Conservation (phyloP, 1,140 invertebrate genomes). For the Bombus haemorrhoidalis region DNA sequence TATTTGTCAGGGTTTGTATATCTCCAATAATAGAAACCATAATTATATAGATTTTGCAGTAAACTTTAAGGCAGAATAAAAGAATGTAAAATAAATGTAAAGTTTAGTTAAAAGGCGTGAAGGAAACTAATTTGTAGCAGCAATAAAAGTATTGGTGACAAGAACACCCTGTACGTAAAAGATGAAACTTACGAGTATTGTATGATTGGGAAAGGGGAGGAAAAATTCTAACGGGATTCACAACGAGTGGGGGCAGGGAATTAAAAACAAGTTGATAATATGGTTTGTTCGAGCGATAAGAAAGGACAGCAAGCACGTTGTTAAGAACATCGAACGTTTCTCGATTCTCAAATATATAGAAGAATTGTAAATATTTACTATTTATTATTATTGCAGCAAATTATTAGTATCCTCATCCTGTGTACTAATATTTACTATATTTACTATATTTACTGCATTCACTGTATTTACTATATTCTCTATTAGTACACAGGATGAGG, state of each 20-base stretch:
- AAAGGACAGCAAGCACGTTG: constrained; percentile 33
- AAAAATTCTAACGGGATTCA: constrained; percentile 45
- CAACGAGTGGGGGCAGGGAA: constrained; percentile 14
- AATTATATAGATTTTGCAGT: neutral
- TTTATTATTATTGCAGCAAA: too few relatives aligned
- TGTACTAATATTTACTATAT: too few relatives aligned
- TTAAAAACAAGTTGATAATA: constrained; percentile 57
- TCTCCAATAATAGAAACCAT: neutral
- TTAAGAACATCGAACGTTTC: constrained; percentile 17
- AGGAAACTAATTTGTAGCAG: neutral
- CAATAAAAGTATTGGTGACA: neutral
- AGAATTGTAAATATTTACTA: constrained; percentile 39
- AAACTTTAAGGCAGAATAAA: too few relatives aligned
- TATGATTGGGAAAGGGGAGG: constrained; percentile 57
- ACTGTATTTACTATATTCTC: too few relatives aligned
- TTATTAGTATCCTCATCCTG: too few relatives aligned
- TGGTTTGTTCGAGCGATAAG: constrained; percentile 39
- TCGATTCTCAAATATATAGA: constrained; percentile 19
- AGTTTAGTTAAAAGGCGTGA: too few relatives aligned
- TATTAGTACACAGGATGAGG: neutral
- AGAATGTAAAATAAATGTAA: neutral
- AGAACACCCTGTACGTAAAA: constrained; percentile 53
- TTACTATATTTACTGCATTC: too few relatives aligned
- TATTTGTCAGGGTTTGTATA: neutral
- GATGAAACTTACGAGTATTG: constrained; percentile 52